Evolutionary conservation across 2,113 vertebrate genomes (phyloP), one percentile per base, ranked within the genome.

Genomic region (Pituophis catenifer): DNA sequence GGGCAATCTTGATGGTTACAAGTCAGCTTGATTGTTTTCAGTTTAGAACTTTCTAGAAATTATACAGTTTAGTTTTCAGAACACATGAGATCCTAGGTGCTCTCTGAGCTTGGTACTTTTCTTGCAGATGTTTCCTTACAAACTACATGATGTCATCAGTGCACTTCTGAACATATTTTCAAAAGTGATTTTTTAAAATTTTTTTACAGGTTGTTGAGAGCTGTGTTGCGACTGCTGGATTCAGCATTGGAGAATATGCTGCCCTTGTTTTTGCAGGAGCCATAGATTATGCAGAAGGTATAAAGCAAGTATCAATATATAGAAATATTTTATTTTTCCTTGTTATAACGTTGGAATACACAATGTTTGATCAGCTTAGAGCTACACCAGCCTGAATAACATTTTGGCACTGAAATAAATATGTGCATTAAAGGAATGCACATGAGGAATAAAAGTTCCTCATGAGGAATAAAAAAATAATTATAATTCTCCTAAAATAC

Each of bases 211-310:
- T 98, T 1, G 95, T 99, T 86, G 99, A 99, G 97, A 98, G 94
- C 33, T 99, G 99, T 93, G 98, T 99, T 54, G 98, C 98, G 12
- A 98, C 98, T 10, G 99, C 99, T 24, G 99, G 99, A 1, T 99
- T 99, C 97, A 99, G 99, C 24, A 98, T 99, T 85, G 99, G 99
- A 33, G 99, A 99, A 91, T 99, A 98, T 81, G 98, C 99, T 12
- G 99, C 99, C 89, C 98, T 99, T 0, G 99, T 99, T 44, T 99
- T 99, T 96, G 98, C 99, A 0, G 99, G 99, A 92, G 98, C 99
- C 62, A 97, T 99, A 96, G 97, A 97, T 48, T 99, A 98, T 93
- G 95, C 98, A 81, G 98, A 99, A 99, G 99, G 99, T 99, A 97
- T 95, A 53, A 11, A 86, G 33, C 92, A 75, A 24, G 5, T 0